These are phyloP conservation scores for Limosa lapponica DNA, from an alignment of 2,797 vertebrate genomes.

Conservation along the genomic window DNA sequence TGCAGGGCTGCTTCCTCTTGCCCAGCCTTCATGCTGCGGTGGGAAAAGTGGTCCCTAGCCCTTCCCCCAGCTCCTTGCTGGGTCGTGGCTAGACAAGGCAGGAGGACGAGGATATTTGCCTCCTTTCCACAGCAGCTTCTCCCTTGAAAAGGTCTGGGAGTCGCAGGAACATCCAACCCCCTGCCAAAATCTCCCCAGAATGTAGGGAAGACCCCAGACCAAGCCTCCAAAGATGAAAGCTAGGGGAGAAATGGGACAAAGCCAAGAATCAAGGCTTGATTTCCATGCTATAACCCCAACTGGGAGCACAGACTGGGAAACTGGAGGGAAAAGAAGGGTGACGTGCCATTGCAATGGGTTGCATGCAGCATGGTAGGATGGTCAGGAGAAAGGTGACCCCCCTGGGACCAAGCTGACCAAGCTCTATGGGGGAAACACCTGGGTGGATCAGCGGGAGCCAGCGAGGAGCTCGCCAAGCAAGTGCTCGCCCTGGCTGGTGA, in stretches of 20 bases:
- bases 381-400: neutral
- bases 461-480: neutral
- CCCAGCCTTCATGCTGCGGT: rapidly evolving
- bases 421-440: neutral
- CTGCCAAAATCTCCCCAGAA: neutral
- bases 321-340: neutral
- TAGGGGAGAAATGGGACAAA: neutral
- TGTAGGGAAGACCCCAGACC: neutral
- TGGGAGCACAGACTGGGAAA: neutral
- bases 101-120: neutral
- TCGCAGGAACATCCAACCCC: neutral
- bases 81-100: rapidly evolving
- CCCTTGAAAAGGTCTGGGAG: neutral
- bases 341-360: rapidly evolving
- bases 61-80: neutral
- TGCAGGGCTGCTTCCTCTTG: neutral
- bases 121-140: neutral
- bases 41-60: neutral
- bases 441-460: neutral
- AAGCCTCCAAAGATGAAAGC: rapidly evolving
- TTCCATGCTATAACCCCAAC: neutral
- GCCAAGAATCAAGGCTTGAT: neutral
- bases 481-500: neutral
- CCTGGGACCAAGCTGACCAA: neutral
- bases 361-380: rapidly evolving